Base-by-base conservation (phyloP, 2,888 invertebrate genomes). In the Agapostemon virescens region DNA sequence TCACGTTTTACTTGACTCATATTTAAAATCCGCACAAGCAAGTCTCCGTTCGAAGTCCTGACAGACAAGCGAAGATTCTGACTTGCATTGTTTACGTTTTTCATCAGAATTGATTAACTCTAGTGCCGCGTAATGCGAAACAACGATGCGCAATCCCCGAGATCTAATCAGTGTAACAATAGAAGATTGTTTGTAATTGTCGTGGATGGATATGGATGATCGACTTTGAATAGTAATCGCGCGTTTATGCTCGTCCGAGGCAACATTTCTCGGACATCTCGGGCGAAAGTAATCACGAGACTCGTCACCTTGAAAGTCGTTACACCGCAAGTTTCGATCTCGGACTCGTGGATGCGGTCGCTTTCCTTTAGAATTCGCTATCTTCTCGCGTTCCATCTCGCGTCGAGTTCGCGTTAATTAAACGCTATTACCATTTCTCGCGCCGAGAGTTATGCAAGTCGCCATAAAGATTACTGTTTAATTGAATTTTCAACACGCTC, bases 241-340 rank as follows among this genome's bases (percentile, higher is more conserved):
- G 26, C 11, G 40, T 20, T 40, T 20, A 20, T 9, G 71, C n/a
- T 36, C 26, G 30, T 36, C 17, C 15, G 15, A 20, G 38, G 26
- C 52, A n/a, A 74, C 15, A 68, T 69, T 64, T 77, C 61, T 33
- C 26, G 11, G 67, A 61, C 61, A 75, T 70, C 73, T 40, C 15
- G 17, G n/a, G 76, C 33, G 82, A 82, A 82, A 82, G 82, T 69
- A 26, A 55, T 71, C 23, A 26, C 68, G 40, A 23, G 42, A 6
- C n/a, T 45, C 45, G 52, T 74, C 70, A 82, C 82, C 82, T 82
- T 82, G 82, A 81, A 81, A 82, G 81, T 40, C n/a, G 61, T 68
- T 61, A 49, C 30, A 63, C 71, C 52, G 63, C 63, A 64, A n/a
- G 68, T 76, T 64, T 72, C 66, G 26, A 77, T 76, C 69, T 55